Base-by-base conservation (phyloP, 2,113 vertebrate species). In the Anguilla japonica region DNA sequence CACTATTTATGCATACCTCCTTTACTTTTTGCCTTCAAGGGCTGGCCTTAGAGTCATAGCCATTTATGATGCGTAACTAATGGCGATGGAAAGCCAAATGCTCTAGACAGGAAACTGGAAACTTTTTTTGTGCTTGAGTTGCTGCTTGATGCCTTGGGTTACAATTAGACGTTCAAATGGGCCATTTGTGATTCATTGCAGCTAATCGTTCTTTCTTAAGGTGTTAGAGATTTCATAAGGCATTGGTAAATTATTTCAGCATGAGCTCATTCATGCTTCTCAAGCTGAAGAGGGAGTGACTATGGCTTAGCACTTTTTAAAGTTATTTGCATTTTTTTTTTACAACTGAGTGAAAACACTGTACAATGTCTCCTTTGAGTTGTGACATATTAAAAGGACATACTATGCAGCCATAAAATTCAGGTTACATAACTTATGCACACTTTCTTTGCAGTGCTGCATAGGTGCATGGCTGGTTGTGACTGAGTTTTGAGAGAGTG, bases 21-120 rank as follows among this genome's bases (percentile, higher is more conserved):
- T 63, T 53, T 71, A 87, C 80, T 89, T 40, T 87, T 34, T 88
- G 92, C 93, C 95, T 67, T 95, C 93, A 94, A 93, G 90, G 93
- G 95, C 86, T 89, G 92, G 92, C 91, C 89, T 92, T 94, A 91
- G 90, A 91, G n/a, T 88, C 90, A 88, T 96, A 91, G n/a, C 88
- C 90, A 88, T 96, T 97, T 95, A 97, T 96, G 96, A 93, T 90
- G 95, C 91, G 93, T 97, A 94, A 89, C 95, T 95, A 97, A 97
- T 95, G 93, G 95, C 87, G 86, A 89, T 87, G 82, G 88, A 89
- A 90, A 93, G 95, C 96, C 91, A 2, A 91, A 82, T 94, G 95
- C 92, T 87, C 90, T 90, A 92, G 90, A 90, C 91, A 92, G 93
- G 91, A 93, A 80, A 88, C 92, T 94, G 94, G 94, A 94, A 95